Evolutionary conservation across 2,888 invertebrate species (phyloP), one percentile per base, ranked within the genome.

Genomic region (Oscheius myriophilus): DNA sequence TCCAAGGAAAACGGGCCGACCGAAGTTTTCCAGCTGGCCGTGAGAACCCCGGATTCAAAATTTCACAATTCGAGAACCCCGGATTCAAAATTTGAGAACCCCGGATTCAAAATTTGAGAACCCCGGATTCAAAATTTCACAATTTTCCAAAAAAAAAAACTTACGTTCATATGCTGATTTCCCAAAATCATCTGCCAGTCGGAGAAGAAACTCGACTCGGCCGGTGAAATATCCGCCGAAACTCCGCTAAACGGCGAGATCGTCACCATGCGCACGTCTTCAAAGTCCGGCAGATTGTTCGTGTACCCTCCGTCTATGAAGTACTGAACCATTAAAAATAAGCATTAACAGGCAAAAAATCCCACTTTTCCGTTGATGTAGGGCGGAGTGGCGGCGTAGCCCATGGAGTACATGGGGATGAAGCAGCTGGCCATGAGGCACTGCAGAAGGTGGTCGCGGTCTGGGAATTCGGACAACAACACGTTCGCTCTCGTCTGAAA

Each of bases 231-330:
- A 42, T 79, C 78, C 12, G 83, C 83, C 12, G 18, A 25, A 1
- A 23, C 39, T 6, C 67, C 67, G 33, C 67, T 67, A 87, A 96
- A 96, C 0, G 96, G 96, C 84, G 93, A 94, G 21, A 97, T 93
- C 0, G 96, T 96, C 75, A 97, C 92, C 0, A 96, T 96, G 86
- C 94, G 92, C 16, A 78, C 52, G 87, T 95, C 94, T 86, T 95
- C 93, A 61, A 96, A 89, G 1, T 93, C 91, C 0, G 96, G 96
- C 78, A 96, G 89, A 89, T 97, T 96, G 87, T 96, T 93, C 67
- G 94, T 95, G 86, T 95, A 93, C 12, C 95, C 96, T 12, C 96
- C 96, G 87, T 97, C 96, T 91, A 96, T 93, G 87, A 94, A 96
- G 43, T 86, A 75, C 89, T 89, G 80, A 43, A 85, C 16, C 25